phyloP scores from a whole-genome alignment of 2,797 vertebrate species.

The Halcyon badia region DNA sequence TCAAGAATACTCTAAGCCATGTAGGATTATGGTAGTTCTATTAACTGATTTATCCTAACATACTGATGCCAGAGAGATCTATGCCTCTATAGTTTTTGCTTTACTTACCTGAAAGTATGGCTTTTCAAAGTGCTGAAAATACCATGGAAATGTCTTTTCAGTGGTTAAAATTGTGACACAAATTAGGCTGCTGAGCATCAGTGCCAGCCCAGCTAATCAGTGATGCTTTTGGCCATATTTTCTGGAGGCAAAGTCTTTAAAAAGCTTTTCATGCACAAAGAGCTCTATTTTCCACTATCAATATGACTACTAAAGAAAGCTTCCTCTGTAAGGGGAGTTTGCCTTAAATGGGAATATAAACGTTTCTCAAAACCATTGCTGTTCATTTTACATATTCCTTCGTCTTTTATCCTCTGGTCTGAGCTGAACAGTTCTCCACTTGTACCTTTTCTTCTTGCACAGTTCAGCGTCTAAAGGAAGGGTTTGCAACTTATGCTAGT shows the following conservation, averaged over 20 bases:
- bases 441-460: not conserved
- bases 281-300: slow-evolving; percentile 14
- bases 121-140: slow-evolving; percentile 16
- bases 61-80: not conserved
- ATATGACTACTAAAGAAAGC: not conserved
- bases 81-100: not conserved
- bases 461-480: not conserved
- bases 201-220: slow-evolving; percentile 8
- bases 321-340: not conserved
- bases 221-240: slow-evolving; percentile 21
- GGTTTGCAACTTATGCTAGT: not conserved
- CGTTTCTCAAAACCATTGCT: not conserved
- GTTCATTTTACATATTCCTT: not conserved
- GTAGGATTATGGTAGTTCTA: slow-evolving; percentile 41
- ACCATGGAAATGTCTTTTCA: slow-evolving; percentile 38
- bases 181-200: not conserved
- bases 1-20: slow-evolving; percentile 19
- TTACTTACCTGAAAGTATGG: slow-evolving; percentile 31
- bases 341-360: not conserved
- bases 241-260: slow-evolving; percentile 1
- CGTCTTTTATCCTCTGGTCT: not conserved
- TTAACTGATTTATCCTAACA: slow-evolving; percentile 48
- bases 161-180: slow-evolving; percentile 15
- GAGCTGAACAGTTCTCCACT: not conserved
- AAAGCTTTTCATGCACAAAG: not conserved